These are phyloP conservation scores for Paramuricea clavata DNA, from an alignment of 92 coral and sea anemone genomes.

Conservation along the genomic window DNA sequence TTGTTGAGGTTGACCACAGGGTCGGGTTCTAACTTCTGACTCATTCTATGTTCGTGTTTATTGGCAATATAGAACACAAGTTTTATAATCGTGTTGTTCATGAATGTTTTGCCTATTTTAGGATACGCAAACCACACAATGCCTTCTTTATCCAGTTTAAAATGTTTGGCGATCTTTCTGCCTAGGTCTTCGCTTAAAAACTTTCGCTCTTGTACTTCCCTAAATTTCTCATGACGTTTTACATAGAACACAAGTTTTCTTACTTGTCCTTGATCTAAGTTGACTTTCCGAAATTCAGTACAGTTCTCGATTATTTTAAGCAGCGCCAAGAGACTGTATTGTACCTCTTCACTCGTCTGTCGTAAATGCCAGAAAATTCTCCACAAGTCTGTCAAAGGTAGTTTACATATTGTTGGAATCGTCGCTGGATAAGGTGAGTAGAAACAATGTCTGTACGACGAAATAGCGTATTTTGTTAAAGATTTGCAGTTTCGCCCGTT, in stretches of 20 bases:
- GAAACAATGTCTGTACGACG: not conserved
- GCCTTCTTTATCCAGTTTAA: conserved; percentile 11
- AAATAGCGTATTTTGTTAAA: conserved; percentile 8
- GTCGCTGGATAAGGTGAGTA: conserved; percentile 19
- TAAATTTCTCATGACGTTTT: not conserved
- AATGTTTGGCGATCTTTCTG: conserved; percentile 8
- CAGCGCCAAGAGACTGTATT: not conserved
- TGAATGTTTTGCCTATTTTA: not conserved
- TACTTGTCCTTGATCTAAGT: conserved; percentile 1
- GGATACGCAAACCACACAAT: conserved; percentile 10
- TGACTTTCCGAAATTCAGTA: conserved; percentile 10
- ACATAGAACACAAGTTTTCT: conserved; percentile 31
- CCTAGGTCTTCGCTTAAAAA: not conserved
- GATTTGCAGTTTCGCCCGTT: not conserved
- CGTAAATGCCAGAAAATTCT: conserved; percentile 37
- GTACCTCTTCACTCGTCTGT: not conserved
- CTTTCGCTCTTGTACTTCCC: not conserved
- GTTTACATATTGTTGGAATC: conserved; percentile 13
- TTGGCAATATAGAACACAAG: conserved; percentile 31
- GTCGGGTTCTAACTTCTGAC: not conserved
- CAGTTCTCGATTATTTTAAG: conserved; percentile 14
- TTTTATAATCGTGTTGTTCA: not conserved
- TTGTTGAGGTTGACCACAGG: not conserved
- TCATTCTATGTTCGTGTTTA: conserved; percentile 8
- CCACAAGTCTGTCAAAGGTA: conserved; percentile 34